Conservation (phyloP, 2,113 vertebrate genomes). For the zebrafish (Danio rerio) region GRCz12tu NC_133199.1:2207001-2207500, state of each 20-base stretch:
- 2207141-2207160: slow-evolving; percentile 68
- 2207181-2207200: not conserved
- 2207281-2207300: not conserved
- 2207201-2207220: not conserved
- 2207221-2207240: not conserved
- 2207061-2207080: slow-evolving; percentile 64
- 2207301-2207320: too few relatives aligned
- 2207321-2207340: too few relatives aligned
- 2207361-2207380: too few relatives aligned
- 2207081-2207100: slow-evolving; percentile 55
- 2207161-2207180: slow-evolving; percentile 27
- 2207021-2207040: slow-evolving; percentile 68
- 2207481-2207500: too few relatives aligned
- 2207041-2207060: slow-evolving; percentile 62
- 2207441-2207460: too few relatives aligned
- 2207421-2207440: too few relatives aligned
- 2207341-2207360: too few relatives aligned
- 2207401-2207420: too few relatives aligned
- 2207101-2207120: slow-evolving; percentile 62
- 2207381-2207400: too few relatives aligned
- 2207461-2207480: too few relatives aligned
- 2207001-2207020: slow-evolving; percentile 66
- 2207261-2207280: not conserved
- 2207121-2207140: slow-evolving; percentile 30
- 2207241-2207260: not conserved